Conservation (phyloP, 2,888 invertebrate genomes). For the Anticlea derivata region DNA sequence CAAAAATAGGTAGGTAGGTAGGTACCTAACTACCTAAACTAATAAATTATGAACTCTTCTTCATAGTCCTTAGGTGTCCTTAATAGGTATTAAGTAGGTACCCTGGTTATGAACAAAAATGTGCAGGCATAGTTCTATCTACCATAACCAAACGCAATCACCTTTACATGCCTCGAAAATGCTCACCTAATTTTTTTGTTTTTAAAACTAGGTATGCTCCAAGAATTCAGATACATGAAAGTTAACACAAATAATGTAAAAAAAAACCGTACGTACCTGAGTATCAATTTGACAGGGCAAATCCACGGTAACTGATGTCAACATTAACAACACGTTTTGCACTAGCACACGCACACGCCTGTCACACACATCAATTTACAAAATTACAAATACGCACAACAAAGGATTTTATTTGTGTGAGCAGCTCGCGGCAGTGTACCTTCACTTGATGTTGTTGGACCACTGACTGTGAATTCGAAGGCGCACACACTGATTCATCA, state of each 20-base stretch:
- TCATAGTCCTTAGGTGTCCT: too few relatives aligned
- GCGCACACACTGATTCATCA: conserved; percentile 46
- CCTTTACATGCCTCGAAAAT: too few relatives aligned
- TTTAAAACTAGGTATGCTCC: too few relatives aligned
- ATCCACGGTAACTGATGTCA: conserved; percentile 45
- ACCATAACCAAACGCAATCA: too few relatives aligned
- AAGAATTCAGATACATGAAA: too few relatives aligned
- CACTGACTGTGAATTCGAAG: conserved; percentile 25
- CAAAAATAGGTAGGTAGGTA: too few relatives aligned
- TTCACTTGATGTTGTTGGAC: conserved; percentile 21
- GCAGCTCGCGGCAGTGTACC: conserved; percentile 40
- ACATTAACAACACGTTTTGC: conserved; percentile 32
- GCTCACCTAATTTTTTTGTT: too few relatives aligned
- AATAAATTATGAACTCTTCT: too few relatives aligned
- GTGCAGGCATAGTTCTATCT: too few relatives aligned
- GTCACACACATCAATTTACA: conserved; percentile 45
- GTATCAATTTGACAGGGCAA: conserved; percentile 41
- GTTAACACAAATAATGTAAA: background rate
- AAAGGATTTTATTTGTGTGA: conserved; percentile 49
- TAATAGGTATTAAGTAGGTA: too few relatives aligned
- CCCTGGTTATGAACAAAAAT: too few relatives aligned
- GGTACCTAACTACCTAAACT: too few relatives aligned
- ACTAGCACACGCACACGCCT: conserved; percentile 47
- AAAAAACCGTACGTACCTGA: conserved; percentile 39
- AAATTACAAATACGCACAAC: conserved; percentile 45